phyloP scores from a whole-genome alignment of 2,888 invertebrate genomes.

The Agriopis marginaria region DNA sequence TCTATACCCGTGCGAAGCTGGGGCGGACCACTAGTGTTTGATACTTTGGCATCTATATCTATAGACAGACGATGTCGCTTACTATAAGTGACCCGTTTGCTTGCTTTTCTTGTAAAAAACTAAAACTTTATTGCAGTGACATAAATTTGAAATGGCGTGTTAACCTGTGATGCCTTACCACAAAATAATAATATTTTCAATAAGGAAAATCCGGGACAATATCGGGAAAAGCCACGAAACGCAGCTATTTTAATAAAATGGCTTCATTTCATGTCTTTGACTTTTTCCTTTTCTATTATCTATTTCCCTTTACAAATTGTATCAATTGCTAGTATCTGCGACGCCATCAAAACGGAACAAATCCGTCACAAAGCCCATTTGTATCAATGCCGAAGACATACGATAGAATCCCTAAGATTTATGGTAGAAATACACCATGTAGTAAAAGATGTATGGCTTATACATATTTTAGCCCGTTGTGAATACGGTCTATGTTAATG shows the following conservation, averaged over 20 bases:
- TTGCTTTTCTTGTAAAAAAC: too few species aligned
- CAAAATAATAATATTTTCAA: too few species aligned
- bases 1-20: too few species aligned
- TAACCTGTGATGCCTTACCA: too few species aligned
- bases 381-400: conserved; percentile 40
- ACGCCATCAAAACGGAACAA: conserved; percentile 24
- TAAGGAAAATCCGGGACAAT: neutral
- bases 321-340: conserved; percentile 19
- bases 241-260: neutral
- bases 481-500: neutral
- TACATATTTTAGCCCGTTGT: neutral
- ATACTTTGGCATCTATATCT: too few species aligned
- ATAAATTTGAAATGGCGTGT: too few species aligned
- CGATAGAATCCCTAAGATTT: conserved; percentile 31
- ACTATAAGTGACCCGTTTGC: too few species aligned
- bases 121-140: too few species aligned
- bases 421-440: conserved; percentile 30
- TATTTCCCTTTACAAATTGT: conserved; percentile 9
- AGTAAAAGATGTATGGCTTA: conserved; percentile 4
- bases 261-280: neutral
- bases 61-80: too few species aligned
- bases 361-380: conserved; percentile 32
- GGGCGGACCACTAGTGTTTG: too few species aligned
- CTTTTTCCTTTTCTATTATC: neutral
- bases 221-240: neutral